Conservation (phyloP, 1,140 invertebrate species). For the Neodiprion pinetum region DNA sequence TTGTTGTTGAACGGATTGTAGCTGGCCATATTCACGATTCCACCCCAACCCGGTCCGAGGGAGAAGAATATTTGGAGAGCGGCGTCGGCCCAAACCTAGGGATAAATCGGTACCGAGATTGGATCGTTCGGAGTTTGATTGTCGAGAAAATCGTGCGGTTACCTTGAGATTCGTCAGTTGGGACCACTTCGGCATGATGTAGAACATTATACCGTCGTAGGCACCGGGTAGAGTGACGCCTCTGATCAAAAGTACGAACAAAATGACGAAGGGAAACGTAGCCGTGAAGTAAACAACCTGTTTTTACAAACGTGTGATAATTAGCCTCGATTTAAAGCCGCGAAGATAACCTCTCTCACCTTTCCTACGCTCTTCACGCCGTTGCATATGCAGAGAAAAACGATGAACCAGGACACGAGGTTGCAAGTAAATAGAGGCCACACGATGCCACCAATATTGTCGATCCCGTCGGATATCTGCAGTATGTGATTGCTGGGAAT, state of each 20-base stretch:
- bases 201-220: conserved; percentile 79
- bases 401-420: conserved; percentile 75
- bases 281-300: conserved; percentile 87
- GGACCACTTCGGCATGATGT: conserved; percentile 83
- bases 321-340: not conserved
- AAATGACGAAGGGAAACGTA: conserved; percentile 83
- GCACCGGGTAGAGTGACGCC: conserved; percentile 82
- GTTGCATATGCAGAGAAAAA: conserved; percentile 82
- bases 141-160: conserved; percentile 3
- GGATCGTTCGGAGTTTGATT: too few relatives aligned
- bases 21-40: conserved; percentile 87
- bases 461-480: conserved; percentile 70
- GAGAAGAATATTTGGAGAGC: conserved; percentile 93
- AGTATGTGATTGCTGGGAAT: conserved; percentile 71
- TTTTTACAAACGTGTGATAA: conserved; percentile 36
- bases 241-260: conserved; percentile 75
- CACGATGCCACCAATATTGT: conserved; percentile 73
- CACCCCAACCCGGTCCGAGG: conserved; percentile 90
- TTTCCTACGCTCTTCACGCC: conserved; percentile 80
- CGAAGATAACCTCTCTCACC: conserved; percentile 46
- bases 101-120: conserved; percentile 11
- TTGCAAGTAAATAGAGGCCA: conserved; percentile 77
- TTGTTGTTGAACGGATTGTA: conserved; percentile 90
- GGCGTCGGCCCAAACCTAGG: conserved; percentile 90
- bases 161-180: conserved; percentile 71